Percentiles rank a stretch among this genome's conserved stretches.
These are phyloP conservation scores for Ia io DNA, from an alignment of 2,113 vertebrate species.

Conservation along the genomic window DNA sequence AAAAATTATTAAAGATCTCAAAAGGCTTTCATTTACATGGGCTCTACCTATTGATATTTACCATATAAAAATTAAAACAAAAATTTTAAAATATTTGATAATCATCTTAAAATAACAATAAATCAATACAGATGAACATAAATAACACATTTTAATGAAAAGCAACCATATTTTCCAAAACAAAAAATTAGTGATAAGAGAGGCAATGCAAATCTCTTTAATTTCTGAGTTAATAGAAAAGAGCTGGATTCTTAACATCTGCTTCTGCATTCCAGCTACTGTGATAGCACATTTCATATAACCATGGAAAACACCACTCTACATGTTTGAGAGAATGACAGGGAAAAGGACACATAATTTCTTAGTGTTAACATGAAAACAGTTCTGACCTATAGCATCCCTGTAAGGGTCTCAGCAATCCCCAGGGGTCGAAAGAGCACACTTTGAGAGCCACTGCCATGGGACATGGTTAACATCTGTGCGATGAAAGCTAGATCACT, in stretches of 20 bases:
- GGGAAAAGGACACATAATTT: neutral
- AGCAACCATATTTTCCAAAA: neutral
- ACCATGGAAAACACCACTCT: neutral
- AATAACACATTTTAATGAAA: neutral
- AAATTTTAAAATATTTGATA: neutral
- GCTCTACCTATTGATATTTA: neutral
- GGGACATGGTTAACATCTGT: neutral
- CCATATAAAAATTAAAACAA: neutral
- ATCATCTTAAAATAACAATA: neutral
- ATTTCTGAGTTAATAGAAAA: neutral
- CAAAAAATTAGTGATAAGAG: neutral
- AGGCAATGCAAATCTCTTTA: neutral
- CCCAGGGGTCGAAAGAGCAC: neutral
- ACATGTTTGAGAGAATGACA: neutral
- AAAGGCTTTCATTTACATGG: neutral
- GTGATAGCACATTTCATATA: neutral
- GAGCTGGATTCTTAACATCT: neutral
- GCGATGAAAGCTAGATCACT: neutral
- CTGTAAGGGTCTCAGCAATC: neutral
- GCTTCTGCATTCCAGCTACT: neutral
- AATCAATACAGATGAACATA: neutral
- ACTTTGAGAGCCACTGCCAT: neutral
- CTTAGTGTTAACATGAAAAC: neutral
- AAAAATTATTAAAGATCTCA: neutral
- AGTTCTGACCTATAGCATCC: neutral